These are phyloP conservation scores for Pseudachorutes palmiensis DNA, from an alignment of 1,140 invertebrate species.

Conservation along the genomic window DNA sequence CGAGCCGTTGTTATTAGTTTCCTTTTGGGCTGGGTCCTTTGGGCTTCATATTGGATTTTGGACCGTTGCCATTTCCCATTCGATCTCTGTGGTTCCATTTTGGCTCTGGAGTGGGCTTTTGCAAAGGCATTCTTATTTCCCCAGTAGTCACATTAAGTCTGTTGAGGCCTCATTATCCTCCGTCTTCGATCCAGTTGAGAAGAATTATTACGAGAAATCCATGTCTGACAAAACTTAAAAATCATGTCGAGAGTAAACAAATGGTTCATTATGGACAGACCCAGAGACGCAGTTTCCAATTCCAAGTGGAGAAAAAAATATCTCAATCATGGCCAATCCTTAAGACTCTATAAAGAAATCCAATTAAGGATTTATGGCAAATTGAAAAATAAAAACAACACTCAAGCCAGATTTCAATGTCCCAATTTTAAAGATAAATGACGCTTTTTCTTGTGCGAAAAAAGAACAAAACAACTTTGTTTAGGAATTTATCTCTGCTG, in stretches of 20 bases:
- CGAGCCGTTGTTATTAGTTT: not conserved
- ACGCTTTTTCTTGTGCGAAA: too few relatives aligned
- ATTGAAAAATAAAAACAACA: too few relatives aligned
- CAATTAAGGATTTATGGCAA: too few relatives aligned
- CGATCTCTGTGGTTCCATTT: not conserved
- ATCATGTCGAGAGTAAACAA: conserved; percentile 2
- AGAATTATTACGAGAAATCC: not conserved
- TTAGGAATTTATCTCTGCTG: too few relatives aligned
- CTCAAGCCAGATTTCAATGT: too few relatives aligned
- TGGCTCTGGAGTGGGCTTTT: not conserved
- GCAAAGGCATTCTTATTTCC: not conserved
- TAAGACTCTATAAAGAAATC: too few relatives aligned
- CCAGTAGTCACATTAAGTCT: not conserved
- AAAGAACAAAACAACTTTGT: too few relatives aligned
- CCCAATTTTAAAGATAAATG: too few relatives aligned
- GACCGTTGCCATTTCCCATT: not conserved
- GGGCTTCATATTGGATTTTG: not conserved
- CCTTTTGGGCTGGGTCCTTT: too few relatives aligned
- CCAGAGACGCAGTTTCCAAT: too few relatives aligned
- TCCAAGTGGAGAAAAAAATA: too few relatives aligned
- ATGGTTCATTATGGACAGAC: not conserved
- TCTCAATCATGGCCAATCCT: too few relatives aligned
- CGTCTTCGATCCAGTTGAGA: not conserved
- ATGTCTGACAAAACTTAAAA: not conserved
- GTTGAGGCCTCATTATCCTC: conserved; percentile 1